These are phyloP conservation scores for Leptopterna dolabrata DNA, from an alignment of 2,888 invertebrate species.

Conservation along the genomic window DNA sequence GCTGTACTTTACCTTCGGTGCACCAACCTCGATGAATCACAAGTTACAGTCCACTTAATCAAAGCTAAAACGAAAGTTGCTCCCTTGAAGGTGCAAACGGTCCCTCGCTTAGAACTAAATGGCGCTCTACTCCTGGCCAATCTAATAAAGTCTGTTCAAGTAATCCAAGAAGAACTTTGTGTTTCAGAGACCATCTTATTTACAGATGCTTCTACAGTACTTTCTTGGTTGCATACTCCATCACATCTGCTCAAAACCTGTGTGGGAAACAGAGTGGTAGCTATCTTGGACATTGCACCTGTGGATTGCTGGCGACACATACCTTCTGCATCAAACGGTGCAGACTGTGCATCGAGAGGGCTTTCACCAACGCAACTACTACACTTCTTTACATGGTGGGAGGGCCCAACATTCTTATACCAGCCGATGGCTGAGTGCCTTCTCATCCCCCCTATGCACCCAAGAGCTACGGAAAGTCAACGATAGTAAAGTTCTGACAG, in stretches of 20 bases:
- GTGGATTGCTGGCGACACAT: too few relatives aligned
- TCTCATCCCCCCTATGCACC: not conserved
- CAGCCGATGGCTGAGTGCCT: too few relatives aligned
- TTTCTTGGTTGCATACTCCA: too few relatives aligned
- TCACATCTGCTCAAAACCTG: constrained; percentile 37
- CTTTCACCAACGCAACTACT: too few relatives aligned
- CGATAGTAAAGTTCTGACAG: too few relatives aligned
- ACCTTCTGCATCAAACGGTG: too few relatives aligned
- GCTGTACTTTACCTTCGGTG: not conserved
- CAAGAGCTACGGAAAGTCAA: not conserved
- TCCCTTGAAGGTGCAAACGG: not conserved
- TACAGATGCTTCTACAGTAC: constrained; percentile 61
- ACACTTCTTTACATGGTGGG: not conserved
- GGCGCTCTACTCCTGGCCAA: too few relatives aligned
- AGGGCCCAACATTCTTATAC: too few relatives aligned
- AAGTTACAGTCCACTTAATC: too few relatives aligned
- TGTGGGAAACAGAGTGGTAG: not conserved
- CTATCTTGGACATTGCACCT: not conserved
- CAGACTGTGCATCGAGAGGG: too few relatives aligned
- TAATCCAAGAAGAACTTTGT: not conserved
- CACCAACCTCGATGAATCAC: not conserved
- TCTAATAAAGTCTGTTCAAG: not conserved
- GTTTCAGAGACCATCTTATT: not conserved
- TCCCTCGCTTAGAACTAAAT: not conserved
- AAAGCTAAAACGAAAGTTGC: too few relatives aligned